Conservation (phyloP, 2,888 invertebrate genomes). For the Leptinotarsa rubiginosa region DNA sequence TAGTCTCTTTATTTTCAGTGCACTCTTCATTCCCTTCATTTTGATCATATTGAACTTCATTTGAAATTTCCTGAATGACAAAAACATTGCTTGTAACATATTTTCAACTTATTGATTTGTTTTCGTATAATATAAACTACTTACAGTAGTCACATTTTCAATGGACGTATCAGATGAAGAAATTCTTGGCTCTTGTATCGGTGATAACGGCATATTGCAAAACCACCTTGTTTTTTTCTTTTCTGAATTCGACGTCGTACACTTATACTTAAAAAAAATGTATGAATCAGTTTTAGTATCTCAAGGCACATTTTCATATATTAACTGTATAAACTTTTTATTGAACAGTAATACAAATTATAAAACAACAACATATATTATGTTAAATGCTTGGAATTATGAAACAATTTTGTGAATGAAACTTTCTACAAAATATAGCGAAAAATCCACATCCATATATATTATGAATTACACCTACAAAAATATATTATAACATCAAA, state of each 20-base stretch:
- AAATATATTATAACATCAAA: too few relatives aligned
- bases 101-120: not conserved
- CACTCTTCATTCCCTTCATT: not conserved
- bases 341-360: too few relatives aligned
- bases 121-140: not conserved
- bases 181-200: not conserved
- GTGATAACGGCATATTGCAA: constrained; percentile 12
- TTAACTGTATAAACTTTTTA: too few relatives aligned
- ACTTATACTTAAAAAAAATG: constrained; percentile 1
- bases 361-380: too few relatives aligned
- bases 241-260: not conserved
- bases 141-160: not conserved
- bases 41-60: not conserved
- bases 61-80: constrained; percentile 2
- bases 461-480: too few relatives aligned
- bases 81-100: not conserved
- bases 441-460: too few relatives aligned
- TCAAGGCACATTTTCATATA: too few relatives aligned
- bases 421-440: too few relatives aligned
- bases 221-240: not conserved
- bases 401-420: too few relatives aligned
- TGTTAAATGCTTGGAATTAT: too few relatives aligned
- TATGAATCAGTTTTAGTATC: too few relatives aligned
- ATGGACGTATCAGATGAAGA: not conserved
- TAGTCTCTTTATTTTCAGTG: not conserved